These are phyloP conservation scores for Cephalopterus ornatus DNA, from an alignment of 2,113 vertebrate genomes.

Conservation along the genomic window DNA sequence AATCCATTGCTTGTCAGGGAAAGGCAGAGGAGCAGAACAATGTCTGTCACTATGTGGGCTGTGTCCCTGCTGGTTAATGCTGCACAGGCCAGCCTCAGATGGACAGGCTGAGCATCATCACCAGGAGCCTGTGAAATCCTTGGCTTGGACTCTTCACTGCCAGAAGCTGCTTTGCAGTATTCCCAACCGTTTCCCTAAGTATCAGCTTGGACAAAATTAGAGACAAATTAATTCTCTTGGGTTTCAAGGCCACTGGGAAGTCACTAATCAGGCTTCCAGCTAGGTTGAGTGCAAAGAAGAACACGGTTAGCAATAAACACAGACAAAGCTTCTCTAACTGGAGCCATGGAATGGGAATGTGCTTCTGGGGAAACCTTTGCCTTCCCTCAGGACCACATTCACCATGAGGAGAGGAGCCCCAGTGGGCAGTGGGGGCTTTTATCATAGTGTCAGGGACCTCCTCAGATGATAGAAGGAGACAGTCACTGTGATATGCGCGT, in stretches of 20 bases:
- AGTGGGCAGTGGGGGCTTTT: background rate
- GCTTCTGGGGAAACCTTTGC: background rate
- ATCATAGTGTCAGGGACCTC: background rate
- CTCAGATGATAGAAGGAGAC: background rate
- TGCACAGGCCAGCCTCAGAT: background rate
- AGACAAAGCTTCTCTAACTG: background rate
- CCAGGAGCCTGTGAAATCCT: background rate
- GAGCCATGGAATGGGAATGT: background rate
- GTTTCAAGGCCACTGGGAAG: background rate
- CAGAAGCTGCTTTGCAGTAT: slow-evolving; percentile 2
- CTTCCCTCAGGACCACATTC: background rate
- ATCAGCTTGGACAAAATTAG: background rate
- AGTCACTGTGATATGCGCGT: rapidly evolving
- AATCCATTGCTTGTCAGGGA: background rate
- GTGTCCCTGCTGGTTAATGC: background rate
- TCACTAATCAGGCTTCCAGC: background rate
- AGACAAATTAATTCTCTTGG: background rate
- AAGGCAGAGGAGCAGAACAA: background rate
- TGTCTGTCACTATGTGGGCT: background rate
- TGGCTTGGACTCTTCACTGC: background rate
- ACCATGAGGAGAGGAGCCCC: background rate
- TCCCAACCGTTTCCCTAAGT: background rate
- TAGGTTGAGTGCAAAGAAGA: background rate
- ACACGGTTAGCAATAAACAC: background rate
- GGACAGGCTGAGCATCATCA: background rate